Evolutionary conservation across 2,113 vertebrate genomes (phyloP).

Genomic region (Caretta caretta): DNA sequence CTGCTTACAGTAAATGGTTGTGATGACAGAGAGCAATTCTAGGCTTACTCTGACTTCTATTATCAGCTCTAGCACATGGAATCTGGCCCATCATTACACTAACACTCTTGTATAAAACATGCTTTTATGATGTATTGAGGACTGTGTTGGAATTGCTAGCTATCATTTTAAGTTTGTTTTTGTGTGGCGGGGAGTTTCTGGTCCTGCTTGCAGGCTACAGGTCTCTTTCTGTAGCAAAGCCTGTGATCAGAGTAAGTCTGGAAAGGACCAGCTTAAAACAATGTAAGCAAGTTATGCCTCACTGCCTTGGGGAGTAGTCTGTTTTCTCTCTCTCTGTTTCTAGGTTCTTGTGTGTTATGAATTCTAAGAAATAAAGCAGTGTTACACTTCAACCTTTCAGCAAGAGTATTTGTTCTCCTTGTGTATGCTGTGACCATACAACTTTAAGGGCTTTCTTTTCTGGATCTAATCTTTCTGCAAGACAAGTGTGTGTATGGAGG

Average conservation of each 20-base stretch:
- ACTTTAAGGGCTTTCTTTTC: not conserved
- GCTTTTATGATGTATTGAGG: not conserved
- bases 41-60: not conserved
- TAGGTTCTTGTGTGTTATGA: not conserved
- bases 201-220: not conserved
- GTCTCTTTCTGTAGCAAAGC: not conserved
- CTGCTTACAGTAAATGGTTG: not conserved
- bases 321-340: not conserved
- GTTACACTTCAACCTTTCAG: too few relatives aligned
- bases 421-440: not conserved
- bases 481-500: not conserved
- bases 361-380: not conserved
- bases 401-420: not conserved
- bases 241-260: not conserved
- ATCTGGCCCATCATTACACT: not conserved
- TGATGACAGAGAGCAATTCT: not conserved
- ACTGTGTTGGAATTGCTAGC: not conserved
- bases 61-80: not conserved
- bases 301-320: not conserved
- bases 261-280: not conserved
- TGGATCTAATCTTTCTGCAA: not conserved
- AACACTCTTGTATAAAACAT: not conserved
- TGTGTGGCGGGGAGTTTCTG: too few relatives aligned
- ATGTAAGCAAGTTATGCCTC: not conserved
- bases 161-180: not conserved